Percentiles rank a stretch among this genome's conserved stretches.
phyloP scores from a whole-genome alignment of 2,888 invertebrate genomes.

The Argyra leucocephala region DNA sequence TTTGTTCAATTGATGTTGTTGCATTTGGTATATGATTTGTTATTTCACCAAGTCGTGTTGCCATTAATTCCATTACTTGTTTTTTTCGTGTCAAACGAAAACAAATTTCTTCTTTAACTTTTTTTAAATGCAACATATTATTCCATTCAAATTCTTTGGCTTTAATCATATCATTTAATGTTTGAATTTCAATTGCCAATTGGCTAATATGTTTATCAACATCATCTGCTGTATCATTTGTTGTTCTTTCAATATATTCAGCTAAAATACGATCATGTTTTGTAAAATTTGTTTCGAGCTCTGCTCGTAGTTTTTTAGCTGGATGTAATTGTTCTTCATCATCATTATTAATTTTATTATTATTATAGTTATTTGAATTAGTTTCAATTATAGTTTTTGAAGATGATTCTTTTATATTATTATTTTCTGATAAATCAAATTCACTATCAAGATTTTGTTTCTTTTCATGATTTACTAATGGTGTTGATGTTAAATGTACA shows the following conservation, averaged over 20 bases:
- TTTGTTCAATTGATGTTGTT: slow-evolving; percentile 12
- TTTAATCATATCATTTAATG: slow-evolving; percentile 61
- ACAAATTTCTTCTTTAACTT: slow-evolving; percentile 73
- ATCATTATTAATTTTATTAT: slow-evolving; percentile 9
- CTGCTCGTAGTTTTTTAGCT: slow-evolving; percentile 46
- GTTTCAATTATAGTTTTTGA: not conserved
- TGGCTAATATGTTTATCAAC: slow-evolving; percentile 57
- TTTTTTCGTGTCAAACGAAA: slow-evolving; percentile 60
- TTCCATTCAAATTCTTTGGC: slow-evolving; percentile 83
- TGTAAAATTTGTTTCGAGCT: slow-evolving; percentile 47
- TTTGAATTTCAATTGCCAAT: slow-evolving; percentile 56
- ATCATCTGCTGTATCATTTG: slow-evolving; percentile 52
- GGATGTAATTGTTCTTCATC: slow-evolving; percentile 25
- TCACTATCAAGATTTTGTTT: not conserved
- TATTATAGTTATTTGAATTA: not conserved
- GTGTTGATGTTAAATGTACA: not conserved
- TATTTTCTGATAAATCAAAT: not conserved
- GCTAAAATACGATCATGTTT: slow-evolving; percentile 53
- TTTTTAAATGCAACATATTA: slow-evolving; percentile 68
- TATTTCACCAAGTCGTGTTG: slow-evolving; percentile 29
- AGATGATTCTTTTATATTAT: not conserved
- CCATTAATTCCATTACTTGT: slow-evolving; percentile 47
- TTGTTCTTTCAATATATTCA: slow-evolving; percentile 55
- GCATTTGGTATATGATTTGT: slow-evolving; percentile 20
- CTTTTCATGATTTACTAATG: not conserved